Base-by-base conservation (phyloP, 53 echinoderm and acorn worm species). In the Stichopus horrens region DNA sequence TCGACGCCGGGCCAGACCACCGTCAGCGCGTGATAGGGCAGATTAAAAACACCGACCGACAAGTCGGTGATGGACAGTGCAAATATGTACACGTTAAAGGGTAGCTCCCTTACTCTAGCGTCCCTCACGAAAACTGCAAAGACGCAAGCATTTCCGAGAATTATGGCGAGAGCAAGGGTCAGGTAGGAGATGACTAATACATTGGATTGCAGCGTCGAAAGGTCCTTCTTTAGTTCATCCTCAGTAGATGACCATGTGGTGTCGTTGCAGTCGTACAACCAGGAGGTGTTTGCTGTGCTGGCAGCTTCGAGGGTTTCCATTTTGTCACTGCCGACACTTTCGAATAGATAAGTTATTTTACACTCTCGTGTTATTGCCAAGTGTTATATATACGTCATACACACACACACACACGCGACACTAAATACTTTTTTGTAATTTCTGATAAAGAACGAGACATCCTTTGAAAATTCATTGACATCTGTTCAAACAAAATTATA, bases 71-170 rank as follows among this genome's bases (percentile, higher is more conserved):
- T 77, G 6, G 77, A 77, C 22, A 77, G 54, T 16, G 77, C 20
- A 9, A 77, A 53, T 21, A 77, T 53, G 77, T 77, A 77, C 7
- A 77, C 53, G 37, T 77, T 77, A 18, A 77, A 77, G 4, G 77
- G 77, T 52, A 77, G 51, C 53, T 7, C 77, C 37, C 77, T 51
- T 16, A 77, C 77, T 7, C 16, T 52, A 0, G 77, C 52, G 53
- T 53, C 54, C 51, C 11, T 77, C 52, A 51, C 10, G 54, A 8
- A 77, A 6, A 51, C 77, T 16, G 37, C 11, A 77, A 77, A 23
- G 10, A 77, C 77, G 10, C 77, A 77, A 16, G 54, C 7, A 77
- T 77, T 77, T 51, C 77, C 77, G 23, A 77, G 37, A 77, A 76
- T 37, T 51, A 77, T 37, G 37, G 53, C 52, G 37, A 9, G 22